phyloP scores from a whole-genome alignment of 2,113 vertebrate genomes.

The Anhinga rufa region DNA sequence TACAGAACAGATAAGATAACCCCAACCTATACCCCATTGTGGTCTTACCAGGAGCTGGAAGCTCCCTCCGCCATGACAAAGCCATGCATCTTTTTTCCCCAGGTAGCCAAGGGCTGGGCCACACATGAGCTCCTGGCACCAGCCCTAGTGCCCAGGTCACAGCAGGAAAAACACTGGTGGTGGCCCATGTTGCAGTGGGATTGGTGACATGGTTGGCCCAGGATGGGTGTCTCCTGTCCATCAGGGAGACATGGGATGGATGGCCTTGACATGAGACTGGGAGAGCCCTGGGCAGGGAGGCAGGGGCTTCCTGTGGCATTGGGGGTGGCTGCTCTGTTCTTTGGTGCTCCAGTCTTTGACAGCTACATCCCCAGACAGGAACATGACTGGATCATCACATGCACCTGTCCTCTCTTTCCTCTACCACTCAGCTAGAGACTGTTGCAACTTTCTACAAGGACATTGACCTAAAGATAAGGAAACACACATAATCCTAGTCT shows the following conservation, averaged over 20 bases:
- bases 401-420: neutral
- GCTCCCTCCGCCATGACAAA: neutral
- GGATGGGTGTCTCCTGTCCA: neutral
- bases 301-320: no score
- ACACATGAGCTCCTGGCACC: neutral
- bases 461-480: neutral
- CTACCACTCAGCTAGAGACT: neutral
- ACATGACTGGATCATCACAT: fast-evolving
- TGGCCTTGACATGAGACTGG: neutral
- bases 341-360: neutral
- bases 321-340: neutral
- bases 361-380: neutral
- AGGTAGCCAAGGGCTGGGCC: neutral
- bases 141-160: neutral
- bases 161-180: neutral
- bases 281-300: neutral
- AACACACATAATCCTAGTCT: neutral
- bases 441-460: neutral
- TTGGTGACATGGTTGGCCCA: neutral
- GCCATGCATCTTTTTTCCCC: neutral
- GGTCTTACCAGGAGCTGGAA: neutral
- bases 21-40: neutral
- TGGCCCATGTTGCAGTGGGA: neutral
- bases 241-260: neutral
- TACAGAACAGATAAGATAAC: neutral